Evolutionary conservation across 2,797 vertebrate genomes (phyloP).

Genomic region (Smutsia temminckii): DNA sequence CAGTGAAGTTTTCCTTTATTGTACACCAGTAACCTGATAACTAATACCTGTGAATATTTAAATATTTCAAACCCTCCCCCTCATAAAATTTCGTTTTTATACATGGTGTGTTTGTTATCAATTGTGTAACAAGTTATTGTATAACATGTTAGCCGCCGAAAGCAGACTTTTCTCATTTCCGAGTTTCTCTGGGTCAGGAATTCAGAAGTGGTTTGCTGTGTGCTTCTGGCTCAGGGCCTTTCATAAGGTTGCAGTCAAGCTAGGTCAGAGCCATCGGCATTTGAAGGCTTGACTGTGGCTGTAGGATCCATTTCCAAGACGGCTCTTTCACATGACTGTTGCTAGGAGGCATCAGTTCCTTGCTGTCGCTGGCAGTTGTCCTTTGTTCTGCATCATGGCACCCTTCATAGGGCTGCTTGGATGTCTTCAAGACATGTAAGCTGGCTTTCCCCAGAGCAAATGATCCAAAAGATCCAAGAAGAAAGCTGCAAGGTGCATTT

Average conservation of each 20-base stretch:
- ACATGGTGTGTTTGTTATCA: not conserved
- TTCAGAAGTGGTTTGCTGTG: not conserved
- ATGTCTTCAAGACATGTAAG: not conserved
- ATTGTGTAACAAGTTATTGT: not conserved
- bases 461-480: not conserved
- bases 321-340: not conserved
- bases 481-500: not conserved
- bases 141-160: not conserved
- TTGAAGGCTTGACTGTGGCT: not conserved
- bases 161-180: not conserved
- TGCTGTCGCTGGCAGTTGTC: not conserved
- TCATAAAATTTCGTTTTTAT: not conserved
- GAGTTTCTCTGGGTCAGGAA: not conserved
- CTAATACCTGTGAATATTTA: not conserved
- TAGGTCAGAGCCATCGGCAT: not conserved
- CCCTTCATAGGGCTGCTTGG: not conserved
- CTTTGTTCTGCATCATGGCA: not conserved
- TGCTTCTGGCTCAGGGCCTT: not conserved
- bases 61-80: not conserved
- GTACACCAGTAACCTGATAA: not conserved
- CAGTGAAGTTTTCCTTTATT: too few species aligned
- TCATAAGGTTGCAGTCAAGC: not conserved
- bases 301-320: not conserved
- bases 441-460: not conserved
- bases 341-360: not conserved